A percentile compares a stretch with the other conserved stretches of the same genome.
Conservation (phyloP, 1,140 invertebrate genomes). For the Nasonia vitripennis region DNA sequence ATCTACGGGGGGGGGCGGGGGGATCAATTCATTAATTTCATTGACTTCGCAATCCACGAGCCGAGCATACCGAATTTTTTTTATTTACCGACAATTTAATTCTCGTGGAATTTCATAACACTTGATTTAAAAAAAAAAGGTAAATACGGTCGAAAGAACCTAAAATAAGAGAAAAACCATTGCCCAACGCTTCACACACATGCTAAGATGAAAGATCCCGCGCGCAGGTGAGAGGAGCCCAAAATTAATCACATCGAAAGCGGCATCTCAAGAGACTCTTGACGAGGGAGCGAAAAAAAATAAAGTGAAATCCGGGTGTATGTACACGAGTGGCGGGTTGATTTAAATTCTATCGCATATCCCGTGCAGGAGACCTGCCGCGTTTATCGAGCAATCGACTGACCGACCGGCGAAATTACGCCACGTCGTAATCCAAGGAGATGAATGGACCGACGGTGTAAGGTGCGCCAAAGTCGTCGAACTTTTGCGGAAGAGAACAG, state of each 20-base stretch:
- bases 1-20: slow-evolving; percentile 65
- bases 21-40: background rate
- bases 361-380: background rate
- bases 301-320: slow-evolving; percentile 1
- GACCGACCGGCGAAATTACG: slow-evolving; percentile 24
- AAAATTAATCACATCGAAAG: slow-evolving; percentile 21
- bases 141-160: too few relatives aligned
- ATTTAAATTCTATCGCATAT: background rate
- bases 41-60: background rate
- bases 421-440: slow-evolving; percentile 2
- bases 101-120: background rate
- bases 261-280: slow-evolving; percentile 9
- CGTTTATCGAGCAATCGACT: background rate
- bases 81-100: too few relatives aligned
- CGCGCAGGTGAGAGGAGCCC: background rate
- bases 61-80: too few relatives aligned
- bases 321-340: background rate
- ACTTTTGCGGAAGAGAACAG: slow-evolving; percentile 46
- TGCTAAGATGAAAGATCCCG: background rate
- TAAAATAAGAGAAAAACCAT: background rate
- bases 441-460: slow-evolving; percentile 33
- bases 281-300: slow-evolving; percentile 12
- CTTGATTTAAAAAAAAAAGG: too few relatives aligned
- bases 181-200: background rate
- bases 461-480: slow-evolving; percentile 40